Evolutionary conservation across 2,797 vertebrate species (phyloP), one percentile per base, ranked within the genome.

Genomic region (Manis javanica): DNA sequence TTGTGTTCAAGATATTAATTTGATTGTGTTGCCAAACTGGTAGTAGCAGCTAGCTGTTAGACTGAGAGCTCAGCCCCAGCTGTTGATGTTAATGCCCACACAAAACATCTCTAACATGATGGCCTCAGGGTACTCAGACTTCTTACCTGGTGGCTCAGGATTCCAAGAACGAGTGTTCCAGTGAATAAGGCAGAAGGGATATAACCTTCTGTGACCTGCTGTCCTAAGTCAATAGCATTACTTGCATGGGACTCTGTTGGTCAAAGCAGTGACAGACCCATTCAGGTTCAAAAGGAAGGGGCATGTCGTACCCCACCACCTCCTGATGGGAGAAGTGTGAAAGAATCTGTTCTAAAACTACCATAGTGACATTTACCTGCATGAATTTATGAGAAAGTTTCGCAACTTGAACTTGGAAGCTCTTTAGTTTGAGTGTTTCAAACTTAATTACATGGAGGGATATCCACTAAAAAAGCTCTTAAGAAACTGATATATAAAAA

Each of bases 341-440:
- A 96, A 84, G 51, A 79, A 83, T 87, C 85, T 49, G 31, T 91
- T 78, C 96, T 82, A 79, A 91, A 95, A 93, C 55, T 83, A 92
- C 34, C 71, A 68, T 71, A 79, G 37, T 79, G 37, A 89, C 31
- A 46, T 77, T 94, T 82, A 95, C n/a, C 87, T 82, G 74, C 34
- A 72, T 69, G 46, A 84, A 84, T 81, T 94, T 68, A 84, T 63
- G 42, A 95, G 42, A 79, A 93, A 86, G 9, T 90, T 87, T 75
- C 94, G 71, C 78, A 93, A 77, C 10, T 75, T 94, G 66, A 87
- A 97, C 85, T 81, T 94, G n/a, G 24, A 72, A 68, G n/a, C 72
- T 81, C 42, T 85, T 71, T 90, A 84, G 72, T 79, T 23, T 74
- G 26, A 61, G 53, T 92, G 29, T 46, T 64, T 11, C 37, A 66